Evolutionary conservation across 2,888 invertebrate genomes (phyloP).

Genomic region (Dysmachus trigonus): DNA sequence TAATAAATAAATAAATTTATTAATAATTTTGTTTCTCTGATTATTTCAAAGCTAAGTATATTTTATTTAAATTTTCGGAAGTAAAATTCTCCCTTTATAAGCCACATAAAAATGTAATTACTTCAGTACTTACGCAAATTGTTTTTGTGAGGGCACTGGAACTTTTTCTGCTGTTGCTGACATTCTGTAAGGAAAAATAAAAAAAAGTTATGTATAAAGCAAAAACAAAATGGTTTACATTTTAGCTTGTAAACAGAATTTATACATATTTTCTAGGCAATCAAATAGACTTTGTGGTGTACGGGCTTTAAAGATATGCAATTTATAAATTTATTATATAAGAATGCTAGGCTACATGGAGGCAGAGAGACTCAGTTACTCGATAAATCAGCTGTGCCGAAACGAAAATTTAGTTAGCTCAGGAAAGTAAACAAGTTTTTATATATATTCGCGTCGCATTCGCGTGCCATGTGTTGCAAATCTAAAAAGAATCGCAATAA

Average conservation of each 20-base stretch:
- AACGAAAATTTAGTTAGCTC: background rate
- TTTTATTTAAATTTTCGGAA: background rate
- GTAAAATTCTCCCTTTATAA: background rate
- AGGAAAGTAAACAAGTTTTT: background rate
- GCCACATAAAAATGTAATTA: background rate
- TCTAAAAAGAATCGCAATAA: background rate
- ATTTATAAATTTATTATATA: background rate
- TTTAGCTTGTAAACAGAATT: background rate
- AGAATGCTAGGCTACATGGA: background rate
- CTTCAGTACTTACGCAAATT: background rate
- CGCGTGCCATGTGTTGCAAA: background rate
- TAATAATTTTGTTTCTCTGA: too few species aligned
- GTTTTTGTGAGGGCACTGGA: background rate
- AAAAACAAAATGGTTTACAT: background rate
- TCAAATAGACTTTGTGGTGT: background rate
- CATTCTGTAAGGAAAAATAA: background rate
- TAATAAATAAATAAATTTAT: too few species aligned
- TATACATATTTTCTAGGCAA: background rate
- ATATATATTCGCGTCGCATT: background rate
- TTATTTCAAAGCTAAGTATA: background rate
- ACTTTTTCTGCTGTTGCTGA: background rate
- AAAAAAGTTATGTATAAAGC: background rate
- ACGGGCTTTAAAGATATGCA: background rate
- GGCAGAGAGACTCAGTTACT: background rate
- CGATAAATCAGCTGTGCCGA: background rate